phyloP scores from a whole-genome alignment of 2,113 vertebrate species.

The Cichladusa arquata region DNA sequence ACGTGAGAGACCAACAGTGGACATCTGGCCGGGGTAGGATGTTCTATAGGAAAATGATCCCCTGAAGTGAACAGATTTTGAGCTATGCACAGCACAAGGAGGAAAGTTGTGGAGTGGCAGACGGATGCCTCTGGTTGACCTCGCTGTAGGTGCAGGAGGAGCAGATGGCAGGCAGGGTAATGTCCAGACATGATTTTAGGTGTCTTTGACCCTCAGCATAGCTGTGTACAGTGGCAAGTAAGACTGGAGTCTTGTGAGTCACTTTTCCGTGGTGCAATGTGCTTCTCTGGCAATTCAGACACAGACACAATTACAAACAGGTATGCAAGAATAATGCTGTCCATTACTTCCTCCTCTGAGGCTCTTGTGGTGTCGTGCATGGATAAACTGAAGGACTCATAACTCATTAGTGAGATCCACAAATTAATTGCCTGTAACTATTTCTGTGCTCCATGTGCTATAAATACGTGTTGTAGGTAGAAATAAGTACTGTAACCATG shows the following conservation, averaged over 20 bases:
- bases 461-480: not conserved
- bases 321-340: not conserved
- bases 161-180: not conserved
- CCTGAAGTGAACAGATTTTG: not conserved
- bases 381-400: not conserved
- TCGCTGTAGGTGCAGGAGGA: not conserved
- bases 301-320: not conserved
- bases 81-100: not conserved
- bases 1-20: rapidly evolving
- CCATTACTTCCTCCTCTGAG: not conserved
- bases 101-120: not conserved
- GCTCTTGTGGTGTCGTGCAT: not conserved
- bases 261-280: rapidly evolving
- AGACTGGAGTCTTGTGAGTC: not conserved
- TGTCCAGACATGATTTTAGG: not conserved
- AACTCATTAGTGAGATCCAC: not conserved
- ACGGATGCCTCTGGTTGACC: not conserved
- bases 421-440: not conserved
- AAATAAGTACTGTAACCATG: not conserved
- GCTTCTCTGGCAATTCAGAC: not conserved
- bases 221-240: not conserved
- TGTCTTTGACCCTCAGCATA: not conserved
- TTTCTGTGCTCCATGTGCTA: not conserved
- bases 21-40: not conserved
- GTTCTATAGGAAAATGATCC: not conserved